These are phyloP conservation scores for Trididemnum clinides DNA, from an alignment of 23 tunicate species.

Conservation along the genomic window DNA sequence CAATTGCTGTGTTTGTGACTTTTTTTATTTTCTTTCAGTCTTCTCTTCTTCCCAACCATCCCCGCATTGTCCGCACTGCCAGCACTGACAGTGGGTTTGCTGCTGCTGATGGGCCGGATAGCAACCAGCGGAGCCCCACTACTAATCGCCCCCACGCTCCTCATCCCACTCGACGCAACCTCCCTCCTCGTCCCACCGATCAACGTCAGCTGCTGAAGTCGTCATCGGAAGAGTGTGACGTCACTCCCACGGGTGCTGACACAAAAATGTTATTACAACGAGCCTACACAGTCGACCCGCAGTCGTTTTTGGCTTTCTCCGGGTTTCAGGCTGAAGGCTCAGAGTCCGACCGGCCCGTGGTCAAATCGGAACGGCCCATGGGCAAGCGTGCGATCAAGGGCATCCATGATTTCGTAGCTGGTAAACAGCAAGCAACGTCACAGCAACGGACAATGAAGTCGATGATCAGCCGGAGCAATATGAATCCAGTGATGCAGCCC, in stretches of 20 bases:
- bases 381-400: constrained; percentile 14
- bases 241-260: background rate
- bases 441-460: background rate
- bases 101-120: constrained; percentile 24
- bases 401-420: constrained; percentile 57
- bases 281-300: background rate
- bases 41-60: constrained; percentile 73
- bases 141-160: no score
- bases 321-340: background rate
- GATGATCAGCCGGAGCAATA: background rate
- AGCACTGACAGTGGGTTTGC: constrained; percentile 77
- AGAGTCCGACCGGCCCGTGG: background rate
- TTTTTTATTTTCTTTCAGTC: constrained; percentile 26
- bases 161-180: background rate
- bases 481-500: constrained; percentile 14
- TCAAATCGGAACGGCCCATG: background rate
- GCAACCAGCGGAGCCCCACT: no score
- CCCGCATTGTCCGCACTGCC: constrained; percentile 68
- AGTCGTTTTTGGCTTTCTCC: background rate
- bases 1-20: no score
- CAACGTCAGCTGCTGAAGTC: background rate
- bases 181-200: background rate
- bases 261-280: no score
- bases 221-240: background rate
- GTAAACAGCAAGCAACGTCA: background rate